These are phyloP conservation scores for Argyresthia albistria DNA, from an alignment of 2,888 invertebrate genomes.

Conservation along the genomic window DNA sequence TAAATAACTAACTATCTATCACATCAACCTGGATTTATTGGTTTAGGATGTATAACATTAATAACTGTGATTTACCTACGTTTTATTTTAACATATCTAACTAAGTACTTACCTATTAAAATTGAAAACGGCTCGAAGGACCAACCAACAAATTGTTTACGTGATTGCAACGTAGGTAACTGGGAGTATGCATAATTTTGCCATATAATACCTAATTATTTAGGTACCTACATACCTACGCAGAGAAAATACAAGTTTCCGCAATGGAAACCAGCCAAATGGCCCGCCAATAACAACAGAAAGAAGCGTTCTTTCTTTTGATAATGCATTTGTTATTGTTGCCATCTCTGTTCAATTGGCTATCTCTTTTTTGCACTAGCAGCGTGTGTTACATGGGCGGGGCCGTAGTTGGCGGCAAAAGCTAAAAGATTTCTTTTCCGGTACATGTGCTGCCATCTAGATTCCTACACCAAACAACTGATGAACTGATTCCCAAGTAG, in stretches of 20 bases:
- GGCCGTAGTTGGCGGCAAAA: constrained; percentile 9
- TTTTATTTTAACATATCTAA: no score
- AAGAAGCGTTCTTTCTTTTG: neutral
- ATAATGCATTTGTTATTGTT: constrained; percentile 50
- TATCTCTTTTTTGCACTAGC: constrained; percentile 19
- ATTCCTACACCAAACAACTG: neutral
- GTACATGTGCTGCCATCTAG: constrained; percentile 36
- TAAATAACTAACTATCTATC: no score
- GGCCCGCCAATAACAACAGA: no score
- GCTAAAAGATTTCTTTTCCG: neutral
- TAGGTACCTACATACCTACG: neutral
- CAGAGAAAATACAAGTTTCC: neutral
- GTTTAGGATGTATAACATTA: no score
- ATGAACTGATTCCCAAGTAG: neutral
- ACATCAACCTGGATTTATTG: no score
- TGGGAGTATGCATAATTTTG: neutral
- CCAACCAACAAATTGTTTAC: neutral
- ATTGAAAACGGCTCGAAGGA: neutral
- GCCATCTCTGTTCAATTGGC: constrained; percentile 33
- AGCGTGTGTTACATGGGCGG: constrained; percentile 10
- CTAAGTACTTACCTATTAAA: no score
- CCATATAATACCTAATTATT: no score
- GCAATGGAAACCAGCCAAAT: neutral
- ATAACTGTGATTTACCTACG: no score
- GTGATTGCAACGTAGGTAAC: no score